phyloP scores from a whole-genome alignment of 2,888 invertebrate genomes.

The Chymomyza amoena region DNA sequence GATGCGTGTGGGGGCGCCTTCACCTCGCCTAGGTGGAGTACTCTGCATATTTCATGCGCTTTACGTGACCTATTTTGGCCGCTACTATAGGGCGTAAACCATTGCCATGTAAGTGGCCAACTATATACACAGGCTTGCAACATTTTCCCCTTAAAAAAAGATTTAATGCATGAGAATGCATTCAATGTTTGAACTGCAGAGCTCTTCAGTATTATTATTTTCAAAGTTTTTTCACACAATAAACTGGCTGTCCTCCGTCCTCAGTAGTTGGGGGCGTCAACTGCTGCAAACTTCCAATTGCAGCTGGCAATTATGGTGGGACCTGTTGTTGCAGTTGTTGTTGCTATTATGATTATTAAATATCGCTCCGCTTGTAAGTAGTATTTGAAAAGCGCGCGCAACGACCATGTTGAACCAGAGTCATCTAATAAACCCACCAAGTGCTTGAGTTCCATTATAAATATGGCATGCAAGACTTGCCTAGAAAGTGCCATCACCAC shows the following conservation, averaged over 20 bases:
- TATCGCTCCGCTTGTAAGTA: conserved; percentile 35
- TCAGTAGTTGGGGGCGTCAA: neutral
- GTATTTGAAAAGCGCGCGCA: conserved; percentile 58
- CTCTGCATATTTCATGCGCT: conserved; percentile 56
- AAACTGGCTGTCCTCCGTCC: conserved; percentile 21
- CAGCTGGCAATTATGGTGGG: conserved; percentile 11
- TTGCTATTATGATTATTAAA: conserved; percentile 61
- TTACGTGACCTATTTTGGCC: conserved; percentile 56
- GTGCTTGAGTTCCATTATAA: conserved; percentile 32
- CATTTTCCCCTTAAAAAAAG: neutral
- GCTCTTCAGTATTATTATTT: conserved; percentile 35
- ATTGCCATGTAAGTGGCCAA: neutral
- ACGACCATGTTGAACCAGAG: neutral
- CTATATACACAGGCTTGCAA: conserved; percentile 1
- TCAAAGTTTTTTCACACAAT: conserved; percentile 52
- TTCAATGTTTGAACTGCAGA: conserved; percentile 56
- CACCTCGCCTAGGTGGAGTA: neutral
- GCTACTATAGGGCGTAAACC: conserved; percentile 8
- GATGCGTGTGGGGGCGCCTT: conserved; percentile 22
- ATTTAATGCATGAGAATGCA: conserved; percentile 63
- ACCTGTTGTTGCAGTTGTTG: conserved; percentile 12
- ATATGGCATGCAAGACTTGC: conserved; percentile 64
- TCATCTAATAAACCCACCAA: conserved; percentile 21
- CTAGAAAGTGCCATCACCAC: conserved; percentile 56
- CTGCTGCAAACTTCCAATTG: conserved; percentile 27